phyloP scores from a whole-genome alignment of 2,797 vertebrate species.

The Phoeniculus purpureus region DNA sequence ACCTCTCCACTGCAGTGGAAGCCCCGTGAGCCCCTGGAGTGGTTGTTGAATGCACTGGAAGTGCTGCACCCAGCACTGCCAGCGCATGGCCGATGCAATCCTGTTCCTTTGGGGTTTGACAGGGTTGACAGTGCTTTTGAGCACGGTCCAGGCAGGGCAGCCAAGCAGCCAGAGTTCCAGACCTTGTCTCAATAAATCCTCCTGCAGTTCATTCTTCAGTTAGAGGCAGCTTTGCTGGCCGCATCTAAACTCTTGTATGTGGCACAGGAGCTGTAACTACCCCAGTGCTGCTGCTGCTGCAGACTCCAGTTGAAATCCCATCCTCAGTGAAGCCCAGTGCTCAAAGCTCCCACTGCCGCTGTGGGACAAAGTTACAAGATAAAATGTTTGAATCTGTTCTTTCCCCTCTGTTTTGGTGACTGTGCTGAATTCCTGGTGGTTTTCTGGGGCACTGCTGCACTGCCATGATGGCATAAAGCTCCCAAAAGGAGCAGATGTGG shows the following conservation, averaged over 20 bases:
- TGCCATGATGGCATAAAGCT: background rate
- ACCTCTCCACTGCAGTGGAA: no score
- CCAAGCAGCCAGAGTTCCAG: background rate
- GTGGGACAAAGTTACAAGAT: background rate
- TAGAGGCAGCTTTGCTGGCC: background rate
- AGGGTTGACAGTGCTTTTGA: background rate
- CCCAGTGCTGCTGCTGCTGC: no score
- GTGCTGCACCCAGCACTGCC: no score
- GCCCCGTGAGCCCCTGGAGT: no score
- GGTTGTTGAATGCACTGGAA: no score
- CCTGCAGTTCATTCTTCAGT: background rate
- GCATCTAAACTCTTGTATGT: background rate
- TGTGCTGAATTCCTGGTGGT: background rate
- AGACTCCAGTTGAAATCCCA: background rate
- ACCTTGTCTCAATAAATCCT: background rate
- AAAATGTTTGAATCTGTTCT: background rate
- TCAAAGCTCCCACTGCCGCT: background rate
- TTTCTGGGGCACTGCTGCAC: background rate
- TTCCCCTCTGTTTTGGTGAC: background rate
- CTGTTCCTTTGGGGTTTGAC: background rate
- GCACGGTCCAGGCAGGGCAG: background rate
- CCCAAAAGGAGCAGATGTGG: background rate
- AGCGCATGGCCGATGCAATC: background rate
- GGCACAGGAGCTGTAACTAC: background rate
- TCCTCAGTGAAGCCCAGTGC: accelerated